Conservation (phyloP, 2,888 invertebrate species). For the Acleris sparsana region DNA sequence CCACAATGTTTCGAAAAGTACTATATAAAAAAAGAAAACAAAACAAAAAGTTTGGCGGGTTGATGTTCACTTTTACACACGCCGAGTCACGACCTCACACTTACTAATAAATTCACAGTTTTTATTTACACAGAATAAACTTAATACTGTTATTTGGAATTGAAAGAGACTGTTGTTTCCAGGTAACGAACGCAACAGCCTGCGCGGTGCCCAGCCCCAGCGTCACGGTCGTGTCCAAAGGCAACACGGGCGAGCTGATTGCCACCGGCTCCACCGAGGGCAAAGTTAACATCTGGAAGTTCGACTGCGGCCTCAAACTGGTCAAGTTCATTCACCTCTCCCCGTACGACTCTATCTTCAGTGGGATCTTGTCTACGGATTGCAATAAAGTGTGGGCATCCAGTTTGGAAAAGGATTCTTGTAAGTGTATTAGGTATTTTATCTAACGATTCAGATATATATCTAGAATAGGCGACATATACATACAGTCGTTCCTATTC, state of each 20-base stretch:
- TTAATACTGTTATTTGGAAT: too few species aligned
- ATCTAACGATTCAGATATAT: not conserved
- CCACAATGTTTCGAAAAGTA: too few species aligned
- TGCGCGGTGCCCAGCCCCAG: conserved; percentile 86
- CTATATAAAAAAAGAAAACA: too few species aligned
- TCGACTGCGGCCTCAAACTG: conserved; percentile 89
- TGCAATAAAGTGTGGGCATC: conserved; percentile 76
- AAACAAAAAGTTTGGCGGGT: too few species aligned
- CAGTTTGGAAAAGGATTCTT: conserved; percentile 74
- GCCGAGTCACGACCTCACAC: too few species aligned
- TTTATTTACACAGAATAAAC: too few species aligned
- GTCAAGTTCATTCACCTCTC: conserved; percentile 84
- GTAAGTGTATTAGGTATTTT: conserved; percentile 55
- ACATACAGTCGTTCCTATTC: too few species aligned
- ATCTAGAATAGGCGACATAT: too few species aligned
- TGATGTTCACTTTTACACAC: too few species aligned
- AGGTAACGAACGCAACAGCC: conserved; percentile 91
- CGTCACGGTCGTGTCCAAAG: conserved; percentile 84
- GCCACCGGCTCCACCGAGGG: conserved; percentile 85
- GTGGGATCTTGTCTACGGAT: conserved; percentile 71
- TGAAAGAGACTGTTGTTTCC: conserved; percentile 8
- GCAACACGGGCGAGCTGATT: conserved; percentile 83
- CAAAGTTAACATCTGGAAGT: conserved; percentile 92
- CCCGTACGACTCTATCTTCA: conserved; percentile 78
- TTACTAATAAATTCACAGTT: too few species aligned